phyloP scores from a whole-genome alignment of 2,888 invertebrate genomes.

The Archaeoteleia sp. region DNA sequence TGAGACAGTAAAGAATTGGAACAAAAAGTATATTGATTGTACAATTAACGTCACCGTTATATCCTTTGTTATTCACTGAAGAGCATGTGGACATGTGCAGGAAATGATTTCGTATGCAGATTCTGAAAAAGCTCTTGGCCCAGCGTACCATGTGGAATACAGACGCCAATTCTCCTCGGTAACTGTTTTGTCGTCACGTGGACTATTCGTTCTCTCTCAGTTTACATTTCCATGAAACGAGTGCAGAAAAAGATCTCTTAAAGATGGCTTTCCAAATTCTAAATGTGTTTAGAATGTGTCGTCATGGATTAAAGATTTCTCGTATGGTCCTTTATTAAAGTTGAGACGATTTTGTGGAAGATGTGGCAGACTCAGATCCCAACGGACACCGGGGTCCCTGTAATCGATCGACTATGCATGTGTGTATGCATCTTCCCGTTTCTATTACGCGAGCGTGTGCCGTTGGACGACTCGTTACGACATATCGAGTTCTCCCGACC shows the following conservation, averaged over 20 bases:
- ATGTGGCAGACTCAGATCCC: not conserved
- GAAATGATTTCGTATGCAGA: too few species aligned
- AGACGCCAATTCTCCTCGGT: constrained; percentile 1
- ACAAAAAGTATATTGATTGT: too few species aligned
- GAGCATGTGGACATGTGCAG: not conserved
- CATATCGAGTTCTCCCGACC: constrained; percentile 1
- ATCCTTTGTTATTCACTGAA: not conserved
- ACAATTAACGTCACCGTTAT: too few species aligned
- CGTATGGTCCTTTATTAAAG: not conserved
- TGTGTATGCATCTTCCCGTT: constrained; percentile 1
- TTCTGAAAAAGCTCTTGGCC: too few species aligned
- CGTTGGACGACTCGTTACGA: not conserved
- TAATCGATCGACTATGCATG: not conserved
- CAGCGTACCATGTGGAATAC: constrained; percentile 1
- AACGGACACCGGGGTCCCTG: not conserved
- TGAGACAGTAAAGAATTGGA: too few species aligned
- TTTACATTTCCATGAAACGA: not conserved
- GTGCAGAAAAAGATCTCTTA: not conserved
- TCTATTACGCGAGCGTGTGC: constrained; percentile 1
- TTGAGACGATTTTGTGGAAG: too few species aligned
- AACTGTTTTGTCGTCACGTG: not conserved
- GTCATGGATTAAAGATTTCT: too few species aligned
- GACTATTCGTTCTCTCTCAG: not conserved
- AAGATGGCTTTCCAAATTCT: not conserved
- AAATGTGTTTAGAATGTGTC: not conserved